A percentile compares a stretch with the other conserved stretches of the same genome.
These are phyloP conservation scores for Pyrrhia umbra DNA, from an alignment of 2,888 invertebrate genomes.

Conservation along the genomic window DNA sequence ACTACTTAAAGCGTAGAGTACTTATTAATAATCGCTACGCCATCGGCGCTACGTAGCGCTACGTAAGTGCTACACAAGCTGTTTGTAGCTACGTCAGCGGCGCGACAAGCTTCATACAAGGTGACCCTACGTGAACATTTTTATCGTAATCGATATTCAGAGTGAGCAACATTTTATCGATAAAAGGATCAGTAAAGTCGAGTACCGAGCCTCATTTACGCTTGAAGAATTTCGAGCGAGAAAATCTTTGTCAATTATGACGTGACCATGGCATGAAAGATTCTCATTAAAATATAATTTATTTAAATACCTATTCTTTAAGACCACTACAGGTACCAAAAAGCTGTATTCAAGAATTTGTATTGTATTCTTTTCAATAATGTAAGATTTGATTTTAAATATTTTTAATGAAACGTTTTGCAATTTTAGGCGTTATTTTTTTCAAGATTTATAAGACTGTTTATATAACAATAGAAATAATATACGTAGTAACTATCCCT, in stretches of 20 bases:
- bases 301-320: background rate
- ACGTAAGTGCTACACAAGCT: conserved; percentile 50
- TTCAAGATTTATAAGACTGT: no score
- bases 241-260: background rate
- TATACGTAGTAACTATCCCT: no score
- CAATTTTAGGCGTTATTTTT: no score
- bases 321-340: no score
- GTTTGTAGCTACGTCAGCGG: conserved; percentile 45
- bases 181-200: conserved; percentile 22
- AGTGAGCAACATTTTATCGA: conserved; percentile 39
- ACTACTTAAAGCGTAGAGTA: conserved; percentile 13
- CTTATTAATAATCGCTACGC: conserved; percentile 40
- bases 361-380: no score
- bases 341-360: no score
- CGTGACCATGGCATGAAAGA: background rate
- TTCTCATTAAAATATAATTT: background rate
- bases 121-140: conserved; percentile 30
- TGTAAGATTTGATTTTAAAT: no score
- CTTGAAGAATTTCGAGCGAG: background rate
- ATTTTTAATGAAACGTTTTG: no score
- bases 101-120: conserved; percentile 38
- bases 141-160: conserved; percentile 43
- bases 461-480: no score
- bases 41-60: conserved; percentile 42
- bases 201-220: conserved; percentile 12